A percentile compares a stretch with the other conserved stretches of the same genome.
These are phyloP conservation scores for Nanorana parkeri DNA, from an alignment of 2,113 vertebrate species.

Conservation along the genomic window DNA sequence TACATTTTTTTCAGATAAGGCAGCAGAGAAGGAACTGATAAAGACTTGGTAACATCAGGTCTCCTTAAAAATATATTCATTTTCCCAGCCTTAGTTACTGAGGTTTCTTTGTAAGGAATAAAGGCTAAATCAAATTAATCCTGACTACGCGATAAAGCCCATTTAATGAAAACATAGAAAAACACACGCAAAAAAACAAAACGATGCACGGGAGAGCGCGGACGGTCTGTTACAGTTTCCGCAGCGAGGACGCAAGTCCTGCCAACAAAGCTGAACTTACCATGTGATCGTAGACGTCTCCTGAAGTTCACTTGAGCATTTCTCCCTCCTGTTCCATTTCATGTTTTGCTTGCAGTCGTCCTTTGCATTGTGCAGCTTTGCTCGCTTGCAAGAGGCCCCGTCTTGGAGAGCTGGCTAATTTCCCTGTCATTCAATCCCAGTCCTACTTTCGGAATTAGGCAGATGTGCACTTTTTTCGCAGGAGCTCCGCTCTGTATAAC, in stretches of 20 bases:
- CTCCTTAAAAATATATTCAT: conserved; percentile 61
- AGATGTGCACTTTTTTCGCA: conserved; percentile 81
- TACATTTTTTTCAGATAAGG: conserved; percentile 72
- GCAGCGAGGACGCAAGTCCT: neutral
- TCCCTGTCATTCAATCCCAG: conserved; percentile 77
- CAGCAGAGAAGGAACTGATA: conserved; percentile 62
- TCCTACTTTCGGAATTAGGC: conserved; percentile 76
- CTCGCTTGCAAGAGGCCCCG: conserved; percentile 78
- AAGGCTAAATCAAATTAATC: too few relatives aligned
- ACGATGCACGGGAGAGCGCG: too few relatives aligned
- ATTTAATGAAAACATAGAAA: too few relatives aligned
- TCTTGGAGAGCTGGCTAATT: conserved; percentile 73
- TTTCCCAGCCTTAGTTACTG: neutral
- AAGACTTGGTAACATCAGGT: conserved; percentile 65
- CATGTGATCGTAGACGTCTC: conserved; percentile 75
- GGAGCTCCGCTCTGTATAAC: conserved; percentile 64
- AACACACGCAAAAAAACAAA: neutral
- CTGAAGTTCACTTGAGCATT: conserved; percentile 68
- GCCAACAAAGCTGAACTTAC: conserved; percentile 71
- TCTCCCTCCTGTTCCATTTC: conserved; percentile 74
- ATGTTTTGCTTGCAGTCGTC: conserved; percentile 75
- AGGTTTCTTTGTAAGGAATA: neutral
- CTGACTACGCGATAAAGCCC: too few relatives aligned
- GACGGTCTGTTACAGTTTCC: neutral
- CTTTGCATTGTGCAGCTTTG: conserved; percentile 71